Base-by-base conservation (phyloP, 2,797 vertebrate species). In the Centropyge bicolor region DNA sequence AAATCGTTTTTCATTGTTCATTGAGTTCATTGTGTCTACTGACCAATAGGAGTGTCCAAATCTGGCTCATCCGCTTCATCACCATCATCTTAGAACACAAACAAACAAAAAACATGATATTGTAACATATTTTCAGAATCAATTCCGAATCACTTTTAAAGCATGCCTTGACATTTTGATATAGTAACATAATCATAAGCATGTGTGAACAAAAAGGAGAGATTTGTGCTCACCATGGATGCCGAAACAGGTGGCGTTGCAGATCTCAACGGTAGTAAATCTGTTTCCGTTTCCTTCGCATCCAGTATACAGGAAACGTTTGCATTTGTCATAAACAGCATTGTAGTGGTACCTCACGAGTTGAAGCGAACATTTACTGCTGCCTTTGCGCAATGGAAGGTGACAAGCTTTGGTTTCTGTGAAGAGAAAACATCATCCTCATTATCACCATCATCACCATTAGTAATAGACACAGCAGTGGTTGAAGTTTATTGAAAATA, bases 221-320 rank as follows among this genome's bases (percentile, higher is more conserved):
- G 11, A 22, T 59, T 0, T 52, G 27, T 52, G 43, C 86, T 85
- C 67, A 96, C 95, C 88, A 0, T 82, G 81, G 64, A 94, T 75
- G 35, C 93, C 93, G 20, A 13, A 45, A 66, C 95, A 96, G 8
- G 94, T 96, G 6, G 31, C 0, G 45, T 96, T 95, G 91, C 95
- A 96, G 48, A 0, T 61, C 0, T 2, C 0, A 0, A 2, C 0
- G 65, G 64, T 35, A 17, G 65, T 10, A 88, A 95, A 95, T 70
- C 94, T 81, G 85, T 94, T 96, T 87, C 93, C 91, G 40, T 96
- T 96, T 86, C 95, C 95, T 2, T 86, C 41, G 76, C 81, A 75
- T 31, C 88, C 90, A 27, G 85, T 73, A 88, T 91, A 95, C 31
- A 74, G 36, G 83, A 96, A 96, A 27, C 22, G 89, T 65, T 82